Conservation (phyloP, 1,140 invertebrate genomes). For the Euwallacea fornicatus region DNA sequence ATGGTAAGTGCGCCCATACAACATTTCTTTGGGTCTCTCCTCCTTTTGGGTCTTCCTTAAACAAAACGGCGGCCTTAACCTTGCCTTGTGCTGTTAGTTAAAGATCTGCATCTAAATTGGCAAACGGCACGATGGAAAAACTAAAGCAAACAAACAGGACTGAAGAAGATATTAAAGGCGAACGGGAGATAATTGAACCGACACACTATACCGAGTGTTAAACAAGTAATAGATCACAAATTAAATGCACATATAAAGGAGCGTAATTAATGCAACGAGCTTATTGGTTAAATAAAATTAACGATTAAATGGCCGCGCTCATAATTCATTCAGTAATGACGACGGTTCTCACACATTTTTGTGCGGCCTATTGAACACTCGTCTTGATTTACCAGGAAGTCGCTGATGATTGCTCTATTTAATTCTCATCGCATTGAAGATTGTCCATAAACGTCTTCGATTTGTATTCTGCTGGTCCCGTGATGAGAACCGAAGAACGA, state of each 20-base stretch:
- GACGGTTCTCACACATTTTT: conserved; percentile 31
- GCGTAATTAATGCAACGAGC: conserved; percentile 20
- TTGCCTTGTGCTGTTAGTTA: too few relatives aligned
- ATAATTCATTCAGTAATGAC: conserved; percentile 27
- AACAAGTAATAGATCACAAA: conserved; percentile 32
- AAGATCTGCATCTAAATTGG: too few relatives aligned
- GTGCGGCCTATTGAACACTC: conserved; percentile 5
- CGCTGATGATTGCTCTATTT: too few relatives aligned
- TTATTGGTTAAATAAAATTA: conserved; percentile 31
- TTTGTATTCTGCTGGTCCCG: too few relatives aligned
- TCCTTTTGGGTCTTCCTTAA: conserved; percentile 23
- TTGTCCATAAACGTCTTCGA: too few relatives aligned
- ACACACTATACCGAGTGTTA: conserved; percentile 18
- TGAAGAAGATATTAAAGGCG: conserved; percentile 25
- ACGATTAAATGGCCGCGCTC: conserved; percentile 16
- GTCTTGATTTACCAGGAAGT: conserved; percentile 12
- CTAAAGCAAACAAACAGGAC: conserved; percentile 25
- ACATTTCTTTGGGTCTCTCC: conserved; percentile 18
- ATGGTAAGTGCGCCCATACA: conserved; percentile 25
- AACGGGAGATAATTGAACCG: conserved; percentile 28
- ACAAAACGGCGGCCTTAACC: background rate
- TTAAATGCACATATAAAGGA: conserved; percentile 29
- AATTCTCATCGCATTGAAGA: too few relatives aligned
- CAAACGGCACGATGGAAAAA: background rate
- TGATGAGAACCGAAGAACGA: too few relatives aligned